Evolutionary conservation across 1,140 invertebrate genomes (phyloP).

Genomic region (Polypedilum pembai): DNA sequence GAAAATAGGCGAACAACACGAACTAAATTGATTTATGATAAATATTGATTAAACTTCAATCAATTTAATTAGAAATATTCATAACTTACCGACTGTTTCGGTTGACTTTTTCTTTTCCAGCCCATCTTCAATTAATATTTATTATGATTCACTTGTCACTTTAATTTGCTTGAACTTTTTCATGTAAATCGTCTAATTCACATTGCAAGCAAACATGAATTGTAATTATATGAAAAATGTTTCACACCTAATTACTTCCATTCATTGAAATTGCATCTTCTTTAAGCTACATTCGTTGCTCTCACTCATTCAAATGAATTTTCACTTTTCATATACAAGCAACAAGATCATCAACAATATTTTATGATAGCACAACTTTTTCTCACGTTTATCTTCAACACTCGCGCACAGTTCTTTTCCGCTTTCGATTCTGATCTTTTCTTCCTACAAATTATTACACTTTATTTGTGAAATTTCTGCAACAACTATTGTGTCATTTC

Average conservation of each 20-base stretch:
- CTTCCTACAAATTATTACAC: not conserved
- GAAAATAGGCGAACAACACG: not conserved
- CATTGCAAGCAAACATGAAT: not conserved
- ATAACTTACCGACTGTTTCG: conserved; percentile 11
- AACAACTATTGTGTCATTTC: not conserved
- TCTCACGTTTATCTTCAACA: not conserved
- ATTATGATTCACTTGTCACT: not conserved
- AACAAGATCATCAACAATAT: not conserved
- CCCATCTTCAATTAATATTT: not conserved
- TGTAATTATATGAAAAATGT: not conserved
- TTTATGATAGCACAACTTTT: not conserved
- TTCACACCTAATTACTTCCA: conserved; percentile 12
- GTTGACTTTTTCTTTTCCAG: not conserved
- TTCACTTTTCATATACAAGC: not conserved
- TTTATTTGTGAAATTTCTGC: not conserved
- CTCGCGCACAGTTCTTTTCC: not conserved
- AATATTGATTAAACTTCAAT: not conserved
- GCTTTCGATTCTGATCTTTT: conserved; percentile 1
- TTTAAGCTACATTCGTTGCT: not conserved
- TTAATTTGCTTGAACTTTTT: not conserved
- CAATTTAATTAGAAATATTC: not conserved
- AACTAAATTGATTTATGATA: not conserved
- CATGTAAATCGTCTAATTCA: not conserved
- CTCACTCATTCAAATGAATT: not conserved
- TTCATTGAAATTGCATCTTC: not conserved